These are phyloP conservation scores for Rhagologus leucostigma DNA, from an alignment of 2,113 vertebrate species.

Conservation along the genomic window DNA sequence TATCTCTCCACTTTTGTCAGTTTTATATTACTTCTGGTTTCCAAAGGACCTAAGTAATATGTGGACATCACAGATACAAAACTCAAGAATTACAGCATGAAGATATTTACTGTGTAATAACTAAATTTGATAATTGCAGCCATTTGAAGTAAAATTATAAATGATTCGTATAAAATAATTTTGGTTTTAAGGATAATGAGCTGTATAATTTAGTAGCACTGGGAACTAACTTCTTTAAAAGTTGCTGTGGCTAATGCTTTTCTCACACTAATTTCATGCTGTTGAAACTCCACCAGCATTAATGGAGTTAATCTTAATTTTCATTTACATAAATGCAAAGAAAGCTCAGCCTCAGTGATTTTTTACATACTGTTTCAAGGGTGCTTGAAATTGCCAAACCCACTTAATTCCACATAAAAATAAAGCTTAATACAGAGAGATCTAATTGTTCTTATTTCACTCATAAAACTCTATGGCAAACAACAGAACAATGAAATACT, in stretches of 20 bases:
- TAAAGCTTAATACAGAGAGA: not conserved
- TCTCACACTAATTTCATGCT: constrained; percentile 20
- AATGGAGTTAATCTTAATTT: constrained; percentile 41
- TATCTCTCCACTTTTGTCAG: not conserved
- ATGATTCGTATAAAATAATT: not conserved
- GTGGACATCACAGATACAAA: not conserved
- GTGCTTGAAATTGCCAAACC: not conserved
- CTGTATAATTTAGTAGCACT: not conserved
- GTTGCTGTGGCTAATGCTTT: constrained; percentile 21
- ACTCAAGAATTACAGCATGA: not conserved
- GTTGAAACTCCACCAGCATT: not conserved
- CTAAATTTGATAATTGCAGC: not conserved
- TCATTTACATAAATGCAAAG: not conserved
- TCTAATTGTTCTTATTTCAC: constrained; percentile 26
- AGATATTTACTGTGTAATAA: not conserved
- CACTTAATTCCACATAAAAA: constrained; percentile 17
- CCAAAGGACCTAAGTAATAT: not conserved
- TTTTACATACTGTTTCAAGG: not conserved
- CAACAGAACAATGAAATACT: constrained; percentile 9
- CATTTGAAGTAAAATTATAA: constrained; percentile 19
- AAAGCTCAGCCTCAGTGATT: not conserved
- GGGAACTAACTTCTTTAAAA: not conserved
- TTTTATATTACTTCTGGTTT: not conserved
- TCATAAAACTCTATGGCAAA: not conserved
- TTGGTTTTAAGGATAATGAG: not conserved